phyloP scores from a whole-genome alignment of 2,113 vertebrate species.

The Nyctibius bracteatus region DNA sequence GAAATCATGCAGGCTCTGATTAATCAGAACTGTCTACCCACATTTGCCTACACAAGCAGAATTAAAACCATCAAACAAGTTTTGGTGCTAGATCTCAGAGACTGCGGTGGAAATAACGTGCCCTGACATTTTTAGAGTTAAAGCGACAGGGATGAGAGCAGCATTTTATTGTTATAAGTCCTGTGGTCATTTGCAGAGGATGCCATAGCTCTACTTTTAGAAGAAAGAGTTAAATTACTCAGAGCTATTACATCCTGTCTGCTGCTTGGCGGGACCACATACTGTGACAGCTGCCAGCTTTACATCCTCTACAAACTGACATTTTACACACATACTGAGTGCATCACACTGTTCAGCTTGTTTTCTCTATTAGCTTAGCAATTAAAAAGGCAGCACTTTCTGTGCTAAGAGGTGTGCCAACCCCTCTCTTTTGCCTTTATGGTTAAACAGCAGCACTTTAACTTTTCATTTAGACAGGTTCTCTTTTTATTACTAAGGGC shows the following conservation, averaged over 20 bases:
- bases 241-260: conserved; percentile 33
- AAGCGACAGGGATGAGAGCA: neutral
- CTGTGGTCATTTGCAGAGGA: conserved; percentile 25
- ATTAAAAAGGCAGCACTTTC: conserved; percentile 54
- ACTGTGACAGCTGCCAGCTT: conserved; percentile 36
- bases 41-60: neutral
- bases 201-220: neutral
- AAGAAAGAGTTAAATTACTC: conserved; percentile 60
- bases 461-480: neutral
- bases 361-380: conserved; percentile 39
- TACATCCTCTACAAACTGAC: conserved; percentile 48
- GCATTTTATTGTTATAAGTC: neutral
- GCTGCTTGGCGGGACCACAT: conserved; percentile 43
- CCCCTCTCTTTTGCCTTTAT: neutral
- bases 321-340: conserved; percentile 32
- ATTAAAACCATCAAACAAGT: conserved; percentile 12
- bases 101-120: neutral
- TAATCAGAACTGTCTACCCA: conserved; percentile 24
- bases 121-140: conserved; percentile 11
- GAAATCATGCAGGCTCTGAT: neutral
- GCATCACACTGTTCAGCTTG: conserved; percentile 30
- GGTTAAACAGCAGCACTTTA: conserved; percentile 5
- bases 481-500: neutral
- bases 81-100: neutral
- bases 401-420: neutral